phyloP scores from a whole-genome alignment of 2,113 vertebrate species.

The Podiceps cristatus region DNA sequence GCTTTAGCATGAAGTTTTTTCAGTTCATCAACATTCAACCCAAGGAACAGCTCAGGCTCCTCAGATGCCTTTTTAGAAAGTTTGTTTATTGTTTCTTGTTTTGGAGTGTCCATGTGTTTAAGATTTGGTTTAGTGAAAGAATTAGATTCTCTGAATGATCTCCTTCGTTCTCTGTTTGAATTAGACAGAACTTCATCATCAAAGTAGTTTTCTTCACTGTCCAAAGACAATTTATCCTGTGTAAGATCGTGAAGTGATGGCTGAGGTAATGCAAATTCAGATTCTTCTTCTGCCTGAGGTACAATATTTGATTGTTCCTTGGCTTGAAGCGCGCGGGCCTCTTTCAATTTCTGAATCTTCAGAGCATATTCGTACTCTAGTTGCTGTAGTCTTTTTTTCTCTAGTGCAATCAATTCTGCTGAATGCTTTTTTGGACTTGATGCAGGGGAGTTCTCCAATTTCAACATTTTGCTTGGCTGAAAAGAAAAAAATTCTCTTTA shows the following conservation, averaged over 20 bases:
- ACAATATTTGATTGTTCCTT: constrained; percentile 71
- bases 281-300: constrained; percentile 71
- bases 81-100: constrained; percentile 79
- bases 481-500: not conserved
- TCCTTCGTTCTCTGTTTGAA: constrained; percentile 78
- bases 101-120: constrained; percentile 80
- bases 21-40: constrained; percentile 88
- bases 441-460: constrained; percentile 76
- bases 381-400: constrained; percentile 92
- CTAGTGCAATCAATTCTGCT: constrained; percentile 89
- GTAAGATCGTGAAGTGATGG: constrained; percentile 96
- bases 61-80: constrained; percentile 63
- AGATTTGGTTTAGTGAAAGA: constrained; percentile 94
- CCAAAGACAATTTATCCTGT: constrained; percentile 92
- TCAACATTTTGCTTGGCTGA: constrained; percentile 86
- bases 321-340: constrained; percentile 86
- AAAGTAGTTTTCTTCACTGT: constrained; percentile 85
- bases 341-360: constrained; percentile 96
- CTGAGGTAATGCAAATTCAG: constrained; percentile 86
- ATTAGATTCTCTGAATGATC: constrained; percentile 88
- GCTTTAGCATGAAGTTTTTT: constrained; percentile 82
- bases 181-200: constrained; percentile 84
- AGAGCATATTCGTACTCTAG: constrained; percentile 95
- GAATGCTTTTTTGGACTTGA: constrained; percentile 87
- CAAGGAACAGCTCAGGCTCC: constrained; percentile 84